Base-by-base conservation (phyloP, 2,888 invertebrate species). In the Ethmia dodecea region DNA sequence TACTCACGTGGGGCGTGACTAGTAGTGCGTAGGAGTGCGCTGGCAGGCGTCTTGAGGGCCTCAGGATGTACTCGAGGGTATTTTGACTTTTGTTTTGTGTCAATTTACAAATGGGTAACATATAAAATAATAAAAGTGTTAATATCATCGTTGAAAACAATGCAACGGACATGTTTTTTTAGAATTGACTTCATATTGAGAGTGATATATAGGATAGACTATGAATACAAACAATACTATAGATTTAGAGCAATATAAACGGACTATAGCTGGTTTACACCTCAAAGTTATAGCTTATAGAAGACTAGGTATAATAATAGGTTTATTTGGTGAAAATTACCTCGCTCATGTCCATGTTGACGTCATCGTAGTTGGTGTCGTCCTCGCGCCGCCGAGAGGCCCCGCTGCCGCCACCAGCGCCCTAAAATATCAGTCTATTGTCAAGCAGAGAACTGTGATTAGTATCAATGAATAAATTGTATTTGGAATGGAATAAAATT, bases 341-440 rank as follows among this genome's bases (percentile, higher is more conserved):
- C 89, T 90, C 90, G 83, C 93, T 93, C 88, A 93, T 87, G 55
- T 93, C 93, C 93, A 93, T 93, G 68, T 92, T 92, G 43, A 93
- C 92, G 50, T 91, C 90, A 52, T 93, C 93, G 60, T 93, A 93
- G 74, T 93, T 93, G 40, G 88, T 90, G 63, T 92, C 91, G 40
- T 88, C 89, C 28, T 88, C 84, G 33, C 80, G 79, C 35, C 79
- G 74, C 33, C 76, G 60, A 5, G 30, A 18, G 33, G 30, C 44
- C 47, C 57, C 55, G 36, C 57, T 38, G 47, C 55, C 53, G 43
- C 55, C 52, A 47, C 60, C 60, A 52, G 64, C 72, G 68, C 78
- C 86, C 86, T 86, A 83, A 59, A 87, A 86, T 80, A 78, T 78
- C 71, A 86, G 67, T 86, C 87, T 87, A 86, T 84, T 78, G 84